Base-by-base conservation (phyloP, 2,888 invertebrate genomes). In the Terebella lapidaria region DNA sequence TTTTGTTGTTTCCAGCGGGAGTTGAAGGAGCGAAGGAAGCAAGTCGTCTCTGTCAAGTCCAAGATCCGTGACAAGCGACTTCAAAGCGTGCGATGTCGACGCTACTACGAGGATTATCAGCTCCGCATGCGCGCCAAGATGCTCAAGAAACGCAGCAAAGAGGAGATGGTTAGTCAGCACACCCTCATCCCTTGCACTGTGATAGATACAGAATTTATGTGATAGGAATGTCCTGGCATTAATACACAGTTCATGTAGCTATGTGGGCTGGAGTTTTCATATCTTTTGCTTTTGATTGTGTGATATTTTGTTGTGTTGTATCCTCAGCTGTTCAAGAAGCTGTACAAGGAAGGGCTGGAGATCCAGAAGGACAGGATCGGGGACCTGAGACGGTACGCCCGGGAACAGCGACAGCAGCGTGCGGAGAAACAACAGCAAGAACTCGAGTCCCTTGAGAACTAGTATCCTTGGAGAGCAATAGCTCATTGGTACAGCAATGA, bases 381-480 rank as follows among this genome's bases (percentile, higher is more conserved):
- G 22, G 79, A 79, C 27, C 61, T 78, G 57, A 71, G 75, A 26
- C 72, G 72, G 29, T 80, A 79, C 63, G 75, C 79, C 10, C 70
- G 69, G 35, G 79, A 80, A 45, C 73, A 78, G 64, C 65, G 78
- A 51, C 67, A 73, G 2, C 61, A 65, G 27, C 71, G 75, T 58
- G 70, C 72, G 18, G 57, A 70, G 26, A 57, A 68, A 58, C 74
- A 77, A 60, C 69, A 73, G 55, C 69, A 76, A 61, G 77, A 79
- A 61, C 71, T 80, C 3, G 74, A 75, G 55, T 77, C 79, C 0
- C 62, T 80, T 60, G 80, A 80, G 61, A 80, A 79, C 66, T 80
- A 72, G 76, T 79, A 79, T 78, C 77, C 76, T 77, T 76, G n/a
- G n/a, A n/a, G n/a, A n/a, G n/a, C n/a, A n/a, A 47, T 24, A n/a